Base-by-base conservation (phyloP, 2,888 invertebrate genomes). In the Resseliella maxima region DNA sequence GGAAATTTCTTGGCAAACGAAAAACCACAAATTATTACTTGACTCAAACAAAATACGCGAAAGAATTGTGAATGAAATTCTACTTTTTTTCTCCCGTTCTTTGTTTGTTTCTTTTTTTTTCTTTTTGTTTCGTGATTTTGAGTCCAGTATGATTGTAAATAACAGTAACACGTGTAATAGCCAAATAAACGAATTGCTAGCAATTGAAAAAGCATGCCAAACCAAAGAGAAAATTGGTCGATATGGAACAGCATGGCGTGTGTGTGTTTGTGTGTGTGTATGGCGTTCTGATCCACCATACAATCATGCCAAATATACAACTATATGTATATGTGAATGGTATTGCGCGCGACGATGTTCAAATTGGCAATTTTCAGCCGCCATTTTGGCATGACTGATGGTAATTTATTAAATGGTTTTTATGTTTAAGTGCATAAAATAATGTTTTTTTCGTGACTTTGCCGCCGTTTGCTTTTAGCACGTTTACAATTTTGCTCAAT, bases 321-420 rank as follows among this genome's bases (percentile, higher is more conserved):
- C 41, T 8, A 5, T 5, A 12, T 41, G 41, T 41, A 41, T 41
- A 12, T 41, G 41, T 41, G 59, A 24, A 12, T 59, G 59, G 72
- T 31, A 38, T 36, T 83, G 83, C 38, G 83, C 83, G 83, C 83
- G 38, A 83, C 83, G 38, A 83, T 83, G 38, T 38, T 38, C 36
- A 83, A 83, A 83, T 83, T n/a, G 18, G 31, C 72, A 72, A 72
- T 72, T 72, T 72, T 72, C 36, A 83, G 83, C 83, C 83, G 83
- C 83, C 83, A 83, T 83, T 83, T 83, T 83, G 83, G 83, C 83
- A 83, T 83, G 83, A 83, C 83, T 83, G 83, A 83, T 38, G 83
- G 83, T 24, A 83, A 83, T 83, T 83, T 83, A 83, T 83, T 83
- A 83, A 83, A 83, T 38, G 83, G 38, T 83, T 83, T 72, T 72